Percentiles rank a stretch among this genome's conserved stretches.
Evolutionary conservation across 2,113 vertebrate genomes (phyloP).

Genomic region (Hymenochirus boettgeri): DNA sequence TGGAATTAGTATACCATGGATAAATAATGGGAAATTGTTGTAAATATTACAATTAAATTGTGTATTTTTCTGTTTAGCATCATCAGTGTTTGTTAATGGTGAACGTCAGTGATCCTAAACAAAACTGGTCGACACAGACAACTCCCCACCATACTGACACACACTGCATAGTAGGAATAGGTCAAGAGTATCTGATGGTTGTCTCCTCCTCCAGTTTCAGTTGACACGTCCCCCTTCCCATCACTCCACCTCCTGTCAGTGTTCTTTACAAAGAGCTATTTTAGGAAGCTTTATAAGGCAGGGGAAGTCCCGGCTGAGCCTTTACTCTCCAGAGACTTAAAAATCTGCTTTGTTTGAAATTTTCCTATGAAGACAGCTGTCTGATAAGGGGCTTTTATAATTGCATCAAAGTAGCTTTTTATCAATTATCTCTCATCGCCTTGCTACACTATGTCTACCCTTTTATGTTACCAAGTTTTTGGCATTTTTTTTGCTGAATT

Average conservation of each 20-base stretch:
- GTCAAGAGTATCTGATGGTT: too few relatives aligned
- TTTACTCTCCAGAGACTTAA: conserved; percentile 18
- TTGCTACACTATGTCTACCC: neutral
- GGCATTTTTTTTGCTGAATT: neutral
- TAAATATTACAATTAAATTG: too few relatives aligned
- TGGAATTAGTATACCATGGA: too few relatives aligned
- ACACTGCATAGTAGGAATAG: too few relatives aligned
- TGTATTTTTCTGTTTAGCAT: too few relatives aligned
- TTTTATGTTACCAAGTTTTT: too few relatives aligned
- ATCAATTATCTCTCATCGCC: neutral
- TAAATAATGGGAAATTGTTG: too few relatives aligned
- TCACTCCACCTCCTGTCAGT: neutral
- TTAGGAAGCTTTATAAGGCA: conserved; percentile 39
- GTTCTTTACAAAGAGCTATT: conserved; percentile 21
- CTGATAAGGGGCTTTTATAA: neutral
- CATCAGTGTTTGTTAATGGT: too few relatives aligned
- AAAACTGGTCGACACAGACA: too few relatives aligned
- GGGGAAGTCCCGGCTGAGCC: conserved; percentile 31
- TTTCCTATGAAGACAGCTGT: conserved; percentile 4
- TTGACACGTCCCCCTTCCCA: conserved; percentile 7
- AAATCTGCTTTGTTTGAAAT: conserved; percentile 13
- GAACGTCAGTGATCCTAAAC: too few relatives aligned
- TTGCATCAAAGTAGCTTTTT: too few relatives aligned
- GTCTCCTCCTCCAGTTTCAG: neutral
- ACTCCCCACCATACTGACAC: too few relatives aligned